phyloP scores from a whole-genome alignment of 30 jellyfish, hydroid and myxozoan genomes.

The Hydra vulgaris region DNA sequence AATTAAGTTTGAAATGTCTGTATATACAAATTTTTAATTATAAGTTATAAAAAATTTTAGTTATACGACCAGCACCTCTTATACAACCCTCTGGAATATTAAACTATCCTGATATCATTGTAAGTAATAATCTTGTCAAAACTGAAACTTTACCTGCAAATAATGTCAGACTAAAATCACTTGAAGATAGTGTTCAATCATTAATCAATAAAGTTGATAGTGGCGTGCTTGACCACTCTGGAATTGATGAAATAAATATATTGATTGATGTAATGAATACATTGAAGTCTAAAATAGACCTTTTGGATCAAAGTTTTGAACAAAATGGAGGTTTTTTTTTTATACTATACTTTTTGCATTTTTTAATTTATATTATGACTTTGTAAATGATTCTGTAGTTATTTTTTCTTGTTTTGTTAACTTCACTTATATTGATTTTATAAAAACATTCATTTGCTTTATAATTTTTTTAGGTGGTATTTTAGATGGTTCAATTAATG shows the following conservation, averaged over 20 bases:
- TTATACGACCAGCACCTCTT: neutral
- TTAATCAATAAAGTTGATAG: conserved; percentile 11
- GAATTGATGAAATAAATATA: neutral
- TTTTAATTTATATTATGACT: no score
- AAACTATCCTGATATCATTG: neutral
- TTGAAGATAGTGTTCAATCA: conserved; percentile 23
- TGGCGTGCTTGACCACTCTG: neutral
- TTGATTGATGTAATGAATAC: neutral
- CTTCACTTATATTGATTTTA: neutral
- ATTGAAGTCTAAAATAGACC: neutral
- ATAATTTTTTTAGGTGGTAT: no score
- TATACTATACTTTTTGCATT: no score
- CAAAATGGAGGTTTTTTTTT: no score
- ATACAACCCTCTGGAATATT: neutral
- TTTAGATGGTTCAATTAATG: no score
- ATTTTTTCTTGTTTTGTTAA: neutral
- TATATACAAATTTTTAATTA: no score
- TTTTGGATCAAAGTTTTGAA: neutral
- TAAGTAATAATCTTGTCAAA: neutral
- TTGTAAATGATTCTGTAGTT: no score
- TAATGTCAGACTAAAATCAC: neutral
- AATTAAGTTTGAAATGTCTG: no score
- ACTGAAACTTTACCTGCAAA: neutral
- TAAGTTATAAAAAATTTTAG: neutral
- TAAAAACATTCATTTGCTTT: no score